Evolutionary conservation across 2,797 vertebrate species (phyloP).

Genomic region (Schizopygopsis malacanthus): DNA sequence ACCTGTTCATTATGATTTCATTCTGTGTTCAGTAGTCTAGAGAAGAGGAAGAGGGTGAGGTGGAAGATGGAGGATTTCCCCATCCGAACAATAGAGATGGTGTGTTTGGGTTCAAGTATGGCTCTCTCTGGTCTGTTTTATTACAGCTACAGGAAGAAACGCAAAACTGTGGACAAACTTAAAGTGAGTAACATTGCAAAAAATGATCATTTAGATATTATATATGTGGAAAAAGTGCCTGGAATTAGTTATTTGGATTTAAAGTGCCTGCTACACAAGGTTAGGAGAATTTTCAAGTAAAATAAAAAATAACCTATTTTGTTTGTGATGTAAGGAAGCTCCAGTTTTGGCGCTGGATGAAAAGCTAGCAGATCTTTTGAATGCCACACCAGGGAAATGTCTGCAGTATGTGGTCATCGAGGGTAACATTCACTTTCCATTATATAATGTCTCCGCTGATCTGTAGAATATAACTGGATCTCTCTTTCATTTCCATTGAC

Average conservation of each 20-base stretch:
- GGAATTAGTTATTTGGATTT: background rate
- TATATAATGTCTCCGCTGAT: background rate
- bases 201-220: background rate
- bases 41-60: constrained; percentile 28
- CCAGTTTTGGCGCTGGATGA: constrained; percentile 78
- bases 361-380: constrained; percentile 77
- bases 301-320: background rate
- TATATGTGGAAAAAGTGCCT: background rate
- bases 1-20: background rate
- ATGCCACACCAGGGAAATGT: constrained; percentile 78
- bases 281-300: no score
- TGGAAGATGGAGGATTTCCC: constrained; percentile 77
- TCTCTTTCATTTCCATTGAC: background rate
- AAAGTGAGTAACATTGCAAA: constrained; percentile 72
- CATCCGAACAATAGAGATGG: constrained; percentile 73
- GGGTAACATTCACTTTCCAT: constrained; percentile 74
- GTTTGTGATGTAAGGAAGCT: constrained; percentile 75
- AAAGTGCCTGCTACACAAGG: background rate
- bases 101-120: constrained; percentile 83
- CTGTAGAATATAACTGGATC: background rate
- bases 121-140: constrained; percentile 83
- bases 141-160: constrained; percentile 82
- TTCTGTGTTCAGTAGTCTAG: background rate
- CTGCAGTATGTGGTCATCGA: constrained; percentile 85
- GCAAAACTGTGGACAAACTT: constrained; percentile 74